These are phyloP conservation scores for Hypotaenidia okinawae DNA, from an alignment of 2,797 vertebrate genomes.

Conservation along the genomic window DNA sequence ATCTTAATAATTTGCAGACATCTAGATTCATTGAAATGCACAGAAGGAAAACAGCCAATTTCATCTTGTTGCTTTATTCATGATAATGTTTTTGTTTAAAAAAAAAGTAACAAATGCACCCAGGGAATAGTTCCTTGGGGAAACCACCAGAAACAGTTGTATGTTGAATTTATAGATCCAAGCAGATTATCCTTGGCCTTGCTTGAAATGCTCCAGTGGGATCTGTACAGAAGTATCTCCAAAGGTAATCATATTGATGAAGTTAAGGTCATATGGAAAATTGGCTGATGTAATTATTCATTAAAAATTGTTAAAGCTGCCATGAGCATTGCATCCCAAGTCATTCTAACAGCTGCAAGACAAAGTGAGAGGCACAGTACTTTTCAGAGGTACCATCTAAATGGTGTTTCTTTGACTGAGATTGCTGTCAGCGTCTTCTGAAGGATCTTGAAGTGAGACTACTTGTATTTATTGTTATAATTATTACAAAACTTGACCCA, in stretches of 20 bases:
- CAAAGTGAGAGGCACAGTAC: neutral
- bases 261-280: slow-evolving; percentile 31
- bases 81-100: neutral
- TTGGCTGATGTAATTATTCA: slow-evolving; percentile 5
- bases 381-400: neutral
- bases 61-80: neutral
- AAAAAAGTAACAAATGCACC: neutral
- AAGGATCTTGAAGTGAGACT: neutral
- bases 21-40: neutral
- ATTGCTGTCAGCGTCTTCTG: neutral
- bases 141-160: neutral
- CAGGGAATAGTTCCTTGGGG: neutral
- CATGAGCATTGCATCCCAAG: neutral
- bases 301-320: slow-evolving; percentile 21
- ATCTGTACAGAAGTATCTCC: neutral
- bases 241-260: slow-evolving; percentile 17
- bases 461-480: neutral
- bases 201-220: neutral
- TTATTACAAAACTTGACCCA: neutral
- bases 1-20: slow-evolving; percentile 35
- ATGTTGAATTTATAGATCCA: slow-evolving; percentile 1
- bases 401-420: neutral
- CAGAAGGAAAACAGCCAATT: neutral
- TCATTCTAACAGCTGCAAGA: neutral
- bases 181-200: slow-evolving; percentile 22